Conservation (phyloP, 2,888 invertebrate genomes). For the Sialis fuliginosa region DNA sequence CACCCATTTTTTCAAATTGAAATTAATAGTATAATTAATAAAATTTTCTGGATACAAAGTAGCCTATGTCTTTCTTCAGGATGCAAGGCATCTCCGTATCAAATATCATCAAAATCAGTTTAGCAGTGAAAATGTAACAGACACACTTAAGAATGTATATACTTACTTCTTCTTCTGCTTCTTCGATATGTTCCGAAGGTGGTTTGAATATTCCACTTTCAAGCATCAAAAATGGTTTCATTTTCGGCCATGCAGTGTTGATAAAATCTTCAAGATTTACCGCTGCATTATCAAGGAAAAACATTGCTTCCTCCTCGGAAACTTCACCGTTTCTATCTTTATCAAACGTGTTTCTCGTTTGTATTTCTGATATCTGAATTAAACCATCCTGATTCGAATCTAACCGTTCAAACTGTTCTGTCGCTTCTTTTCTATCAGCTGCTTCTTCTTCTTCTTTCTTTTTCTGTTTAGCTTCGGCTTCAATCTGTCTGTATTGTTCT, state of each 20-base stretch:
- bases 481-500: constrained; percentile 53
- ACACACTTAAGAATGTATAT: no score
- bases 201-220: constrained; percentile 53
- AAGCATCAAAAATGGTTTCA: constrained; percentile 63
- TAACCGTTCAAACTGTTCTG: constrained; percentile 53
- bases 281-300: constrained; percentile 48
- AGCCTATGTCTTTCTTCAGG: no score
- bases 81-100: no score
- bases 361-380: constrained; percentile 48
- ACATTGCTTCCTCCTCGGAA: constrained; percentile 69
- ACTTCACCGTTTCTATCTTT: constrained; percentile 78
- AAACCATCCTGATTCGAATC: constrained; percentile 70
- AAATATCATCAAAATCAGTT: no score
- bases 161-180: not conserved
- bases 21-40: no score
- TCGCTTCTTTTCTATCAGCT: constrained; percentile 41
- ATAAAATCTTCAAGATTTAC: constrained; percentile 50
- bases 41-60: no score
- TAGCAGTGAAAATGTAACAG: no score
- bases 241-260: constrained; percentile 50
- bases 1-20: no score
- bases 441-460: constrained; percentile 38
- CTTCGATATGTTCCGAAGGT: constrained; percentile 17
- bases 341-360: constrained; percentile 64
- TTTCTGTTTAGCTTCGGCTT: constrained; percentile 41